Evolutionary conservation across 2,113 vertebrate genomes (phyloP).

Genomic region (Cercocebus atys): DNA sequence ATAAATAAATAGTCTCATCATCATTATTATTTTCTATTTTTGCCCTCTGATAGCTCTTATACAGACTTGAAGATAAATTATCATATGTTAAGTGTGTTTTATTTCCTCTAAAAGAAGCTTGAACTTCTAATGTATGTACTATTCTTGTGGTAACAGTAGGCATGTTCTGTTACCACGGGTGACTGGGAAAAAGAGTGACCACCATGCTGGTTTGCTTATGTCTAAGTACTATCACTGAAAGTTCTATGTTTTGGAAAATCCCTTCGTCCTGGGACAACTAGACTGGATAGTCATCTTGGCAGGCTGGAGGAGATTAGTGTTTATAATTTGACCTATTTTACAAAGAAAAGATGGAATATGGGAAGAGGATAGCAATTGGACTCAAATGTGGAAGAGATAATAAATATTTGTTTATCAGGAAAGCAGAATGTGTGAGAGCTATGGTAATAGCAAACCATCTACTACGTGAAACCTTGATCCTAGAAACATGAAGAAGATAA

Average conservation of each 20-base stretch:
- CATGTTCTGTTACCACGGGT: neutral
- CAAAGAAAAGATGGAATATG: neutral
- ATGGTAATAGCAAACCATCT: neutral
- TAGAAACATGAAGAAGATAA: neutral
- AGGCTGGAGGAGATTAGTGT: neutral
- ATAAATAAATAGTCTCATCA: neutral
- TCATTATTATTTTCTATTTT: neutral
- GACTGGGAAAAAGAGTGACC: neutral
- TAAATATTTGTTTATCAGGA: neutral
- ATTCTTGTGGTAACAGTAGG: neutral
- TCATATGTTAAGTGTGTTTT: neutral
- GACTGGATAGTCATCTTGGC: neutral
- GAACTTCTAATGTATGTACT: neutral
- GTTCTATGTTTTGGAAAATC: neutral
- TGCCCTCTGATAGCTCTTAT: neutral
- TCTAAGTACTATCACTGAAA: neutral
- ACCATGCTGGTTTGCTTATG: neutral
- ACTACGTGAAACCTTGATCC: neutral
- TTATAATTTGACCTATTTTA: neutral
- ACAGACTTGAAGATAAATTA: neutral
- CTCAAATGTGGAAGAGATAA: neutral
- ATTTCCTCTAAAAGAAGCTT: neutral
- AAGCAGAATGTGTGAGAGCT: neutral
- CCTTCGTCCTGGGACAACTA: neutral
- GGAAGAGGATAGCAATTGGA: neutral